Base-by-base conservation (phyloP, 1,140 invertebrate species). In the Nasonia longicornis region DNA sequence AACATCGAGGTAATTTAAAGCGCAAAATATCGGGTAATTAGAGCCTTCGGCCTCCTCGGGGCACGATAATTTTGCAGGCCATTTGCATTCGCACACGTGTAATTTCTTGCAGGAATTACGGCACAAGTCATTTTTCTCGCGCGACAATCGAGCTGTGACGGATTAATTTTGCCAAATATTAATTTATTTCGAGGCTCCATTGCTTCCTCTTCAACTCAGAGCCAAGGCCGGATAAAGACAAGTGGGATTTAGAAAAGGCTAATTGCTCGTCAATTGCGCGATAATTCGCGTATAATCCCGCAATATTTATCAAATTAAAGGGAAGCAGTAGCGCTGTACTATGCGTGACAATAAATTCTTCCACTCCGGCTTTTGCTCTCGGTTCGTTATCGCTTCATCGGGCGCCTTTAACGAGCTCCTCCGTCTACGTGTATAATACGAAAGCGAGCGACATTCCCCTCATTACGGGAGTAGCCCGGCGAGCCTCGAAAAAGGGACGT, bases 301-400 rank as follows among this genome's bases (percentile, higher is more conserved):
- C 20, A 79, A 64, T 8, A 78, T 12, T 38, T 77, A 26, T 22
- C 38, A 48, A 78, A 31, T 8, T 8, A 42, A 42, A 42, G 8
- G 31, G 31, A 35, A 66, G 26, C 20, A 6, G 16, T 2, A 6
- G 67, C n/a, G 3, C 31, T 35, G 31, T 35, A 14, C 26, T 70
- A 31, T 31, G 14, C 69, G 63, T 48, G n/a, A 70, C 73, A 63
- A 81, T 81, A 76, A 81, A 81, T 81, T 81, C 66, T 73, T 70
- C n/a, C 26, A 67, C 74, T 35, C 22, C 31, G 67, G 69, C 10
- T 12, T 48, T 48, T 3, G 11, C 52, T 38, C 42, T 64, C 45
- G 73, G 45, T 69, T 74, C 79, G 48, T 81, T 81, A 77, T 77
- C 75, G 80, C 69, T 73, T 73, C 66, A 77, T 81, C 80, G 75